These are phyloP conservation scores for Orussus abietinus DNA, from an alignment of 1,140 invertebrate species.

Conservation along the genomic window DNA sequence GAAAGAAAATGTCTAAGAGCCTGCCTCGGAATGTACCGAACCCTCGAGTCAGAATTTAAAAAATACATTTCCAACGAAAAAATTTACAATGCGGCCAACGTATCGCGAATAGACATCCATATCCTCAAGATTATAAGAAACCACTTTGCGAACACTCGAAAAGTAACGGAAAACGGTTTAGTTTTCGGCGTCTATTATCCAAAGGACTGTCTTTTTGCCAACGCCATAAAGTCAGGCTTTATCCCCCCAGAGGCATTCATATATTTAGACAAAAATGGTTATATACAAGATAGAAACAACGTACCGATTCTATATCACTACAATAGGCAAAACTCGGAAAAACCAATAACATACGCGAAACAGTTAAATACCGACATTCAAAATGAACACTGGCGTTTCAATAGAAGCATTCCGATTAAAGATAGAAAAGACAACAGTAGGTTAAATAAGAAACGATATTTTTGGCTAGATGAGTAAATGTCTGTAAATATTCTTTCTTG, in stretches of 20 bases:
- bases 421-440: too few relatives aligned
- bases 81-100: slow-evolving; percentile 20
- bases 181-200: background rate
- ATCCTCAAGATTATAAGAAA: slow-evolving; percentile 22
- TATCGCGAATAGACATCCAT: slow-evolving; percentile 23
- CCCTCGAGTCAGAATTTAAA: slow-evolving; percentile 11
- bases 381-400: too few relatives aligned
- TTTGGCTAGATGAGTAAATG: too few relatives aligned
- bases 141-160: slow-evolving; percentile 9
- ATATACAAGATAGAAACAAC: background rate
- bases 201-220: too few relatives aligned
- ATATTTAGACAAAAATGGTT: slow-evolving; percentile 2
- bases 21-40: slow-evolving; percentile 18
- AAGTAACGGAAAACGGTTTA: slow-evolving; percentile 9
- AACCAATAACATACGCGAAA: too few relatives aligned
- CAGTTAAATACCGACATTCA: too few relatives aligned
- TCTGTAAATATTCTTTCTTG: too few relatives aligned
- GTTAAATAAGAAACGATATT: too few relatives aligned
- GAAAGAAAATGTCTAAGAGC: slow-evolving; percentile 23
- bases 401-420: too few relatives aligned
- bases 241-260: slow-evolving; percentile 1
- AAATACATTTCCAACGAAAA: slow-evolving; percentile 14
- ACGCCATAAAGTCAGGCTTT: background rate
- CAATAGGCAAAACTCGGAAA: too few relatives aligned
- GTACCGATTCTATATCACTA: too few relatives aligned